A percentile compares a stretch with the other conserved stretches of the same genome.
These are phyloP conservation scores for Mustela nigripes DNA, from an alignment of 2,113 vertebrate genomes.

Conservation along the genomic window DNA sequence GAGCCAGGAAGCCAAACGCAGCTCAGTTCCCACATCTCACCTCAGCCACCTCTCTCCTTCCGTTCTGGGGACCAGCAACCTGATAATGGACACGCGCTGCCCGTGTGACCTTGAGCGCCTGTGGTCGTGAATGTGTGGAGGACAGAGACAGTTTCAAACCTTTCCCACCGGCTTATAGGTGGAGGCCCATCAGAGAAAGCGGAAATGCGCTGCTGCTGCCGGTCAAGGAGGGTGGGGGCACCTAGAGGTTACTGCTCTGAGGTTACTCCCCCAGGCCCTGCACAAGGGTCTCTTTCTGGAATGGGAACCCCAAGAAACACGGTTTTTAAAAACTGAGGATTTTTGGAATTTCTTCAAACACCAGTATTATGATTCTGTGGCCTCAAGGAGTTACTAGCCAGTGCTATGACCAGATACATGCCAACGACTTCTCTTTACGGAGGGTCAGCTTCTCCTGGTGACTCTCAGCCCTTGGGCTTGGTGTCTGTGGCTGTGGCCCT, in stretches of 20 bases:
- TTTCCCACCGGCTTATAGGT: background rate
- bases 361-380: background rate
- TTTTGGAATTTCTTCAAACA: background rate
- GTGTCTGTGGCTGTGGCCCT: background rate
- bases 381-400: background rate
- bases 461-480: background rate
- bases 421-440: background rate
- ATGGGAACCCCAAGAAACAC: background rate
- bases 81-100: fast-evolving
- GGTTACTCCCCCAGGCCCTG: too few species aligned
- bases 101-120: background rate
- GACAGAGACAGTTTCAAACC: too few species aligned
- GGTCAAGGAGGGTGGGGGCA: fast-evolving
- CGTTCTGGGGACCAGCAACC: background rate
- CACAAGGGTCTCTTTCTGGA: background rate
- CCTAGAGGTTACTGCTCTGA: background rate
- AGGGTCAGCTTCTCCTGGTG: background rate
- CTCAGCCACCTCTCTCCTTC: background rate
- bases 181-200: background rate
- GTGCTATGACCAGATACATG: too few species aligned
- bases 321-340: background rate
- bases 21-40: background rate
- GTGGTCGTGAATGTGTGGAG: too few species aligned
- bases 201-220: background rate
- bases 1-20: background rate